These are phyloP conservation scores for Phaonia tiefii DNA, from an alignment of 2,888 invertebrate species.

Conservation along the genomic window DNA sequence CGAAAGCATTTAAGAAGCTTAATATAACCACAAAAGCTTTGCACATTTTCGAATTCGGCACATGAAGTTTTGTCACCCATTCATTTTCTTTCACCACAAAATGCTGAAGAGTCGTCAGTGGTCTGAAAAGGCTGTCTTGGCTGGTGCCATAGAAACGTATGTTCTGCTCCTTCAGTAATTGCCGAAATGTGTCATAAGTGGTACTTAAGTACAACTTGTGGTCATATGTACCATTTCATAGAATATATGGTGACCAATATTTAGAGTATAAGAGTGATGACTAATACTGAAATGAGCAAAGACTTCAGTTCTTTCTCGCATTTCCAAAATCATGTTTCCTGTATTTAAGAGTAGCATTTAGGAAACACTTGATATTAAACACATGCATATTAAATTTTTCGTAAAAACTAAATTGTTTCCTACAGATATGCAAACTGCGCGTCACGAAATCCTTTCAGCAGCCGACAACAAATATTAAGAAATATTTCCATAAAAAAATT, in stretches of 20 bases:
- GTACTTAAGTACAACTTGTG: conserved; percentile 10
- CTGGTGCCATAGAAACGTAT: conserved; percentile 1
- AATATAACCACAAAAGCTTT: conserved; percentile 34
- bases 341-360: no score
- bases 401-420: no score
- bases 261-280: no score
- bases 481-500: no score
- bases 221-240: neutral
- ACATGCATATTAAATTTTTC: no score
- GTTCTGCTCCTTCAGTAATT: neutral
- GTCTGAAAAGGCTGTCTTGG: conserved; percentile 3
- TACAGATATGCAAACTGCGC: no score
- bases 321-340: no score
- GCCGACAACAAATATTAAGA: no score
- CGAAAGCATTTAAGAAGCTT: conserved; percentile 35
- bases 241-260: conserved; percentile 4
- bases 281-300: no score
- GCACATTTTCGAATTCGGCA: conserved; percentile 7
- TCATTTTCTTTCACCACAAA: neutral
- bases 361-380: no score
- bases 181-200: conserved; percentile 39
- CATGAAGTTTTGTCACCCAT: neutral
- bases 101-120: conserved; percentile 26
- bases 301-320: no score
- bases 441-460: no score